Evolutionary conservation across 2,113 vertebrate genomes (phyloP).

Genomic region (Corydoras sp.): DNA sequence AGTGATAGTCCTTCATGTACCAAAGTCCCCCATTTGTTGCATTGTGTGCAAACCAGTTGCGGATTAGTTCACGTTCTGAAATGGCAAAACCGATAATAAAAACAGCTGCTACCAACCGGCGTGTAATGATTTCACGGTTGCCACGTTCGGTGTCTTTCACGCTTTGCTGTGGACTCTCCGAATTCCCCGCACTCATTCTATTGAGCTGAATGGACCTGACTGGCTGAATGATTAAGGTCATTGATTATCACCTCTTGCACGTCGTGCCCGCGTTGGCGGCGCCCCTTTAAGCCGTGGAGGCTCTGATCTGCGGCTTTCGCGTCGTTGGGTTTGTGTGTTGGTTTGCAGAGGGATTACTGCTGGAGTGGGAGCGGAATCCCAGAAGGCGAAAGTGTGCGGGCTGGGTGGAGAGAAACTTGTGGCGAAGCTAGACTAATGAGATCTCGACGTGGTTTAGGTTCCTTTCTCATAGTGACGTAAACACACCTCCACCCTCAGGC

Average conservation of each 20-base stretch:
- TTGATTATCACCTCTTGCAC: no score
- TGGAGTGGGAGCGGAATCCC: background rate
- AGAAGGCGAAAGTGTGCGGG: background rate
- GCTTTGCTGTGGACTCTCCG: no score
- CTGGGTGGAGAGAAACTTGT: conserved; percentile 6
- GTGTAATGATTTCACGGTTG: no score
- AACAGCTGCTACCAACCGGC: no score
- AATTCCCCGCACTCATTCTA: background rate
- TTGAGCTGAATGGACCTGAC: background rate
- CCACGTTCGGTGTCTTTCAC: no score
- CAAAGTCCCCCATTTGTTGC: no score
- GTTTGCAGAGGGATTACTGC: background rate
- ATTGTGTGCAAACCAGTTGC: no score
- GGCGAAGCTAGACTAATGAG: conserved; percentile 10
- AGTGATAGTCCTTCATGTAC: no score
- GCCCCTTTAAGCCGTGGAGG: background rate
- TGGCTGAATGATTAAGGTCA: background rate
- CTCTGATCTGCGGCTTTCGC: background rate
- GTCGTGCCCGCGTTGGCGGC: no score
- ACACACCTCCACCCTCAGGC: background rate
- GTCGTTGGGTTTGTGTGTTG: background rate
- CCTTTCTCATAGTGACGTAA: background rate
- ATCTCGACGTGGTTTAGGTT: background rate
- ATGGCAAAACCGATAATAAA: no score
- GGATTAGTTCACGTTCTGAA: no score